Conservation (phyloP, 2,888 invertebrate genomes). For the Cinara cedri region DNA sequence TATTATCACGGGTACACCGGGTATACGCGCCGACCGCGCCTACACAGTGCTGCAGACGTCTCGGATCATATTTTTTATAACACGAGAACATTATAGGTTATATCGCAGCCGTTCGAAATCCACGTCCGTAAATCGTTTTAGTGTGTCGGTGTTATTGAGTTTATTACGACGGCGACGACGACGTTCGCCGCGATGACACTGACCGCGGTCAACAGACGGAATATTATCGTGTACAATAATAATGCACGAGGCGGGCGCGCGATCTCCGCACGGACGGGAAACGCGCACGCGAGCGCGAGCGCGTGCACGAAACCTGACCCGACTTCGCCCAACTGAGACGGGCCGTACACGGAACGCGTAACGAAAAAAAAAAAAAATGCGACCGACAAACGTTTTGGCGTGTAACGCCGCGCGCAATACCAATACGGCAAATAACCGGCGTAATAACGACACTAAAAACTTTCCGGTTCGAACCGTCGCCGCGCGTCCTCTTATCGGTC, state of each 20-base stretch:
- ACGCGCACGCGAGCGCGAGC: background rate
- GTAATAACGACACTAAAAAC: too few relatives aligned
- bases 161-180: background rate
- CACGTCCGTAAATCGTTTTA: background rate
- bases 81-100: too few relatives aligned
- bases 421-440: background rate
- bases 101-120: too few relatives aligned
- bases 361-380: background rate
- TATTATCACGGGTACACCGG: too few relatives aligned
- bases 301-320: background rate
- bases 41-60: too few relatives aligned
- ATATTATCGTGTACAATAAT: too few relatives aligned
- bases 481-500: too few relatives aligned
- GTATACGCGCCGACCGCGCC: too few relatives aligned
- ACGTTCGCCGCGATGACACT: conserved; percentile 14
- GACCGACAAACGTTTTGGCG: conserved; percentile 35
- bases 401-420: conserved; percentile 19
- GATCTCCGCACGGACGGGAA: background rate
- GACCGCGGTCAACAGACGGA: conserved; percentile 45
- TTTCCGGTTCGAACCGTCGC: too few relatives aligned
- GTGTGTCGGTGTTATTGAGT: background rate
- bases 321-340: too few relatives aligned
- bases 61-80: too few relatives aligned
- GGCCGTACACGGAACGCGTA: background rate
- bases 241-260: background rate